Conservation (phyloP, 2,797 vertebrate genomes). For the Nothura maculosa region DNA sequence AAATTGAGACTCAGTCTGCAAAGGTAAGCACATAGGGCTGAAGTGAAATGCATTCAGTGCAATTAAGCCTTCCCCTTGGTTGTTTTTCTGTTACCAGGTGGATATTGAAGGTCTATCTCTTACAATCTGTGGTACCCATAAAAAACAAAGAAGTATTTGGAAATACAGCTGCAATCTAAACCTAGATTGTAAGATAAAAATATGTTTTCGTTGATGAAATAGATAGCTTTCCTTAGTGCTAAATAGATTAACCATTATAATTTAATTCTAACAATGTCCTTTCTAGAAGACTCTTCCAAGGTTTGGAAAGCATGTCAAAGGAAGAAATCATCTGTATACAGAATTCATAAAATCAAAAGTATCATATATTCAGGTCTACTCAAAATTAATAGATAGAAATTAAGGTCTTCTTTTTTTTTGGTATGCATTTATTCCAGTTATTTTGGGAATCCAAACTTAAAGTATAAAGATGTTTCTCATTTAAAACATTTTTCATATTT, state of each 20-base stretch:
- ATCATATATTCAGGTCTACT: not conserved
- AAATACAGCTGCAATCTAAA: not conserved
- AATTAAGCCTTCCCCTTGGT: not conserved
- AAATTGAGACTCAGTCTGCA: not conserved
- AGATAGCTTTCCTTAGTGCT: not conserved
- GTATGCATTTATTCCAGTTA: not conserved
- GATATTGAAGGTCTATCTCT: not conserved
- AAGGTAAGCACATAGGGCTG: not conserved
- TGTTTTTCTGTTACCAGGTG: too few relatives aligned
- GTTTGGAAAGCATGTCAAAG: not conserved
- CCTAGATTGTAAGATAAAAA: not conserved
- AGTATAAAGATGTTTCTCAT: not conserved
- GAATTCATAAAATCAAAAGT: not conserved
- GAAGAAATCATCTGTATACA: not conserved
- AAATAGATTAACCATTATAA: not conserved
- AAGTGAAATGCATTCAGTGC: not conserved
- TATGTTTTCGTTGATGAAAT: too few relatives aligned
- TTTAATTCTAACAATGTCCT: not conserved
- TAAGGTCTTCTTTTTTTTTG: not conserved
- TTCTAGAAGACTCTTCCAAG: not conserved
- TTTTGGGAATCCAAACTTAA: not conserved
- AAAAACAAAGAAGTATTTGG: conserved; percentile 12
- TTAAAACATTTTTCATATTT: not conserved
- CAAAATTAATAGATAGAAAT: not conserved
- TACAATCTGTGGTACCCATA: not conserved